phyloP scores from a whole-genome alignment of 1,140 invertebrate species.

The Augochlora pura region DNA sequence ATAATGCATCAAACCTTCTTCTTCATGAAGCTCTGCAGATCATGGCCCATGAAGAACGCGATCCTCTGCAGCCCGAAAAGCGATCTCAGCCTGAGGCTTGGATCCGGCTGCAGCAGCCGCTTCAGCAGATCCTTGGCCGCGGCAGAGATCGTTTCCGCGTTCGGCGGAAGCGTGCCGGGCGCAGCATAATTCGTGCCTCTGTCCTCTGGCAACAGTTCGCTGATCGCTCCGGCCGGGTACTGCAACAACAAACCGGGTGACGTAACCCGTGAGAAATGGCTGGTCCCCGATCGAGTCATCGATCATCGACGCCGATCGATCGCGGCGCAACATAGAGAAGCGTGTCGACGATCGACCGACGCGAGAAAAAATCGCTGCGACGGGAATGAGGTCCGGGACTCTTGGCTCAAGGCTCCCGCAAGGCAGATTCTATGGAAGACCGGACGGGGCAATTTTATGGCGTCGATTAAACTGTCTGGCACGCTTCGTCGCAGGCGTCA shows the following conservation, averaged over 20 bases:
- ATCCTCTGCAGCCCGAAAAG: slow-evolving; percentile 76
- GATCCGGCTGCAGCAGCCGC: slow-evolving; percentile 77
- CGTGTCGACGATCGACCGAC: not conserved
- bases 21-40: slow-evolving; percentile 70
- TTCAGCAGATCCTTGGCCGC: slow-evolving; percentile 76
- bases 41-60: slow-evolving; percentile 79
- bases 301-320: not conserved
- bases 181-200: not conserved
- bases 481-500: not conserved
- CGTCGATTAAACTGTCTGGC: slow-evolving; percentile 6
- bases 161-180: slow-evolving; percentile 60
- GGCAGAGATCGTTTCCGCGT: slow-evolving; percentile 59
- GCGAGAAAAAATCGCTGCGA: not conserved
- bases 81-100: slow-evolving; percentile 73
- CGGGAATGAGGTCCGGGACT: not conserved
- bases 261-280: not conserved
- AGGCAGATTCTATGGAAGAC: not conserved
- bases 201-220: slow-evolving; percentile 34
- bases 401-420: slow-evolving; percentile 8
- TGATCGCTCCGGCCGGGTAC: slow-evolving; percentile 45
- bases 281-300: not conserved
- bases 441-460: not conserved
- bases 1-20: slow-evolving; percentile 66
- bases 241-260: slow-evolving; percentile 22
- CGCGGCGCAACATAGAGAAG: not conserved